A percentile compares a stretch with the other conserved stretches of the same genome.
Conservation (phyloP, 2,113 vertebrate species). For the Actenoides hombroni region DNA sequence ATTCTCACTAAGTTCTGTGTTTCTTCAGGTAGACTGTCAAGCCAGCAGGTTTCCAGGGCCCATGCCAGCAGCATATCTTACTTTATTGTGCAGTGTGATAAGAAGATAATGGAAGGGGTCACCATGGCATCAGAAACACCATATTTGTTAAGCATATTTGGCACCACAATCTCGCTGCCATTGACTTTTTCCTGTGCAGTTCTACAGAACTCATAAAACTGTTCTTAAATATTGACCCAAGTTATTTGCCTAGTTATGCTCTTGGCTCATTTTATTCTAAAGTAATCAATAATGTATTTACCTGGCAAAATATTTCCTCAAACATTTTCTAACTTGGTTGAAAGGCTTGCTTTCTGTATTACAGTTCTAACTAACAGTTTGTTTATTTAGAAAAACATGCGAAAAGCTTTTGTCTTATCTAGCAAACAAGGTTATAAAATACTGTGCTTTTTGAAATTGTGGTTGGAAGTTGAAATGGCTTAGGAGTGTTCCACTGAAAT, state of each 20-base stretch:
- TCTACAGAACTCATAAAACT: neutral
- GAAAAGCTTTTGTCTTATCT: neutral
- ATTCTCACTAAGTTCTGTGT: neutral
- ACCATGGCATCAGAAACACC: neutral
- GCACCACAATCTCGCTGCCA: neutral
- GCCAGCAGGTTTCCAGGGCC: neutral
- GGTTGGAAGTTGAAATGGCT: neutral
- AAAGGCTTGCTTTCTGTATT: neutral
- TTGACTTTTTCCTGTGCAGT: neutral
- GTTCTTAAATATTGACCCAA: conserved; percentile 5
- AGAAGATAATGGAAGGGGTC: neutral
- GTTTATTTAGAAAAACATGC: neutral
- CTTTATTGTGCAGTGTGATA: neutral
- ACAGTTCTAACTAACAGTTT: neutral
- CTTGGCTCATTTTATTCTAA: neutral
- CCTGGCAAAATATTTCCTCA: neutral
- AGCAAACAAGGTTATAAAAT: neutral
- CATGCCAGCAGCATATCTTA: neutral
- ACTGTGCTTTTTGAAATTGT: neutral
- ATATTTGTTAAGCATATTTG: neutral
- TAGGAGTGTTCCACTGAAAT: neutral
- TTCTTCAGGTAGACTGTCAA: neutral
- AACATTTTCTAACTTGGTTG: neutral
- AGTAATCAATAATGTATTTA: neutral
- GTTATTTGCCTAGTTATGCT: neutral